Base-by-base conservation (phyloP, 2,797 vertebrate genomes). In the Centroberyx gerrardi region DNA sequence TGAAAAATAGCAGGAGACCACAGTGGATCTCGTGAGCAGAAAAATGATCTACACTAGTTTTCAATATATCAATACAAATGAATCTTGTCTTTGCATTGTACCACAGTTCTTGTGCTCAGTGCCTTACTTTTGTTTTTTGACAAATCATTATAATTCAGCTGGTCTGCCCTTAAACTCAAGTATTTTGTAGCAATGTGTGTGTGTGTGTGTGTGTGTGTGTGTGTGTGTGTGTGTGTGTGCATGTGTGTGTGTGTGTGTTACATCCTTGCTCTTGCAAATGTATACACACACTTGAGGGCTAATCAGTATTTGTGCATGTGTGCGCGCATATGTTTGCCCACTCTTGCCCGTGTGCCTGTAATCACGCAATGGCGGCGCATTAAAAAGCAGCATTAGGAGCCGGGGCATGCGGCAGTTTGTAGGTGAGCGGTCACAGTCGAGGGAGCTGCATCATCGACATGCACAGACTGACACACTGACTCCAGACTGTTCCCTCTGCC, bases 401-500 rank as follows among this genome's bases (percentile, higher is more conserved):
- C 15, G 48, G n/a, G 61, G 12, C 52, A 31, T 68, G 71, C 60
- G 62, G n/a, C 67, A 54, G 49, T 78, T 72, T 76, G 46, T 51
- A 77, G 72, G 68, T 78, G 55, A 75, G 48, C 61, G 22, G 70
- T 80, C 53, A 59, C 63, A 74, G 70, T 65, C 8, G 22, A 83
- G 33, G 31, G 56, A 68, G 69, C 67, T 31, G 48, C n/a, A 33
- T 83, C 80, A 86, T 91, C 84, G 62, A 40, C 68, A 87, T 89
- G 72, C 78, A 71, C 67, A 80, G 64, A 44, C 79, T 74, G 51
- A n/a, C 55, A 14, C 38, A 28, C n/a, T 27, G 62, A 73, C 77
- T 81, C 60, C 75, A 80, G 80, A 70, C 83, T 74, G 72, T 81
- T 87, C 84, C 77, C 55, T 82, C 68, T 61, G 63, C 89, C 83